Evolutionary conservation across 2,113 vertebrate species (phyloP).

Genomic region (Uria lomvia): DNA sequence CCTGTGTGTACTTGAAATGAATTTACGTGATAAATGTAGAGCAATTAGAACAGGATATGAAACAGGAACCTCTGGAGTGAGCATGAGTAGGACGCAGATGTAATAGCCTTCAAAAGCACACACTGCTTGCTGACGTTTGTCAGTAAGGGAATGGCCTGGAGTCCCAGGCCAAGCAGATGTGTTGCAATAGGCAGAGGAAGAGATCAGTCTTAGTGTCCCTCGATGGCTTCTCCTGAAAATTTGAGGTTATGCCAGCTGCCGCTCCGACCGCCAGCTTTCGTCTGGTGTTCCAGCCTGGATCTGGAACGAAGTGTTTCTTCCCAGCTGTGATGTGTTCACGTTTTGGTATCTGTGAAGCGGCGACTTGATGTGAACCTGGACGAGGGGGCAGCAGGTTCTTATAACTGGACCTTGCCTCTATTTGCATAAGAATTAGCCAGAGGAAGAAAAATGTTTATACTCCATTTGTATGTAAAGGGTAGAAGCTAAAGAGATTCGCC

Average conservation of each 20-base stretch:
- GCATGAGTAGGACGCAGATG: background rate
- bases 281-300: background rate
- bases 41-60: conserved; percentile 38
- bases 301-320: background rate
- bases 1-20: background rate
- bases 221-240: conserved; percentile 29
- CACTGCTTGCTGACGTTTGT: conserved; percentile 1
- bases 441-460: background rate
- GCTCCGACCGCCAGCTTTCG: background rate
- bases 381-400: background rate
- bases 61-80: conserved; percentile 33
- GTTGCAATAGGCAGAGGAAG: conserved; percentile 46
- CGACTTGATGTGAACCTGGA: background rate
- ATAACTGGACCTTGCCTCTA: background rate
- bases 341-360: background rate
- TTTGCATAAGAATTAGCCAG: background rate
- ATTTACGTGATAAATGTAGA: background rate
- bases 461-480: background rate
- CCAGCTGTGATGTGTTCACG: background rate
- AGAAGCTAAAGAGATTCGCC: background rate
- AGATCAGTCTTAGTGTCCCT: background rate
- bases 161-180: conserved; percentile 11
- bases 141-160: background rate
- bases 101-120: background rate
- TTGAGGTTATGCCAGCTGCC: background rate